Conservation (phyloP, 2,888 invertebrate genomes). For the Sthenelais limicola region DNA sequence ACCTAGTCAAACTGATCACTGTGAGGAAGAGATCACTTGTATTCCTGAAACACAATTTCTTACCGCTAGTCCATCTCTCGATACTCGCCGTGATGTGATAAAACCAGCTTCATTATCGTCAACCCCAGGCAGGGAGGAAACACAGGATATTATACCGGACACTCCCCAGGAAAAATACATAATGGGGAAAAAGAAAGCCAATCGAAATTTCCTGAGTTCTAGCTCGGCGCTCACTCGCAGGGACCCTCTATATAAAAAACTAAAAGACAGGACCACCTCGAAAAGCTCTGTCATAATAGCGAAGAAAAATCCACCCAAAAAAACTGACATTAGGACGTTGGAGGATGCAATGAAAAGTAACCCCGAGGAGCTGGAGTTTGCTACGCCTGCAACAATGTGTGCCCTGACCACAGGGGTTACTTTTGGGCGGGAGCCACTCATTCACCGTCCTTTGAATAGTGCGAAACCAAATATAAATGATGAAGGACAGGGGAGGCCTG, state of each 20-base stretch:
- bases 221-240: background rate
- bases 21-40: conserved; percentile 6
- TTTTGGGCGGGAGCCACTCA: background rate
- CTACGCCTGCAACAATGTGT: conserved; percentile 1
- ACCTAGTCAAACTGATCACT: background rate
- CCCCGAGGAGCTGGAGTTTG: conserved; percentile 21
- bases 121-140: too few species aligned
- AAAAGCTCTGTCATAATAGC: background rate
- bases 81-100: background rate
- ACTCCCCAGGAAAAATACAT: conserved; percentile 7
- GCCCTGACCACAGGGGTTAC: conserved; percentile 19
- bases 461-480: background rate
- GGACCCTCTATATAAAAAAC: conserved; percentile 8
- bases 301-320: background rate
- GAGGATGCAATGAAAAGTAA: conserved; percentile 26
- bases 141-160: conserved; percentile 7
- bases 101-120: background rate
- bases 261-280: background rate
- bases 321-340: background rate
- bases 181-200: background rate
- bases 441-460: background rate
- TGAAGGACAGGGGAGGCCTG: background rate
- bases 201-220: conserved; percentile 18
- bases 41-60: conserved; percentile 6
- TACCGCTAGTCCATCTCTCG: background rate